These are phyloP conservation scores for Frankliniella fusca DNA, from an alignment of 2,888 invertebrate species.

Conservation along the genomic window DNA sequence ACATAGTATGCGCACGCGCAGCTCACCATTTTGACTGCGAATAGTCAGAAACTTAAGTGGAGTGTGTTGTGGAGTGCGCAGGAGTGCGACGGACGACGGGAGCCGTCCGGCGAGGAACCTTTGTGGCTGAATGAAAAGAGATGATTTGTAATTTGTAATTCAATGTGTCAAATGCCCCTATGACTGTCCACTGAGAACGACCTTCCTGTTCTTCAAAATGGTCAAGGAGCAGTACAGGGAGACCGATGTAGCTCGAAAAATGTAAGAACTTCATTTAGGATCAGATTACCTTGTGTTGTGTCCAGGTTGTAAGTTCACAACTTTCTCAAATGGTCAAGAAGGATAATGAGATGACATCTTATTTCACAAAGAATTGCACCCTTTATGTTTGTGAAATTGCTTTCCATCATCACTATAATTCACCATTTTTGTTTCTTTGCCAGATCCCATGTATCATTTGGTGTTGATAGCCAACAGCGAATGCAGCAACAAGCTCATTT, in stretches of 20 bases:
- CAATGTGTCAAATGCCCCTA: neutral
- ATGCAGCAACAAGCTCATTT: conserved; percentile 91
- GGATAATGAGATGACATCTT: neutral
- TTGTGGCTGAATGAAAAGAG: no score
- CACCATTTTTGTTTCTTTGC: conserved; percentile 41
- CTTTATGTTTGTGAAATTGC: neutral
- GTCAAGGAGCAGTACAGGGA: conserved; percentile 87
- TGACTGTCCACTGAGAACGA: neutral
- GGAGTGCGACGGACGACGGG: no score
- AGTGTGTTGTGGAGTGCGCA: no score
- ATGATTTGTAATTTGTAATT: no score
- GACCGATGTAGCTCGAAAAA: conserved; percentile 87
- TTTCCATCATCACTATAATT: conserved; percentile 28
- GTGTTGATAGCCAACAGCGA: conserved; percentile 79
- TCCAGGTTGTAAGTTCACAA: conserved; percentile 28
- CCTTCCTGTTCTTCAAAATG: conserved; percentile 45
- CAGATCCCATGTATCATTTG: conserved; percentile 89
- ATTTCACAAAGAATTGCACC: neutral
- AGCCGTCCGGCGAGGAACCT: no score
- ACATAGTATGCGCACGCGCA: no score
- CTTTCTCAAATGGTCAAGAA: neutral
- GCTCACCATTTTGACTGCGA: no score
- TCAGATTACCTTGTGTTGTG: conserved; percentile 7
- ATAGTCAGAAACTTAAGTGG: no score
- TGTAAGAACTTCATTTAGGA: conserved; percentile 60